Evolutionary conservation across 2,888 invertebrate genomes (phyloP), one percentile per base, ranked within the genome.

Genomic region (Diplazon laetatorius): DNA sequence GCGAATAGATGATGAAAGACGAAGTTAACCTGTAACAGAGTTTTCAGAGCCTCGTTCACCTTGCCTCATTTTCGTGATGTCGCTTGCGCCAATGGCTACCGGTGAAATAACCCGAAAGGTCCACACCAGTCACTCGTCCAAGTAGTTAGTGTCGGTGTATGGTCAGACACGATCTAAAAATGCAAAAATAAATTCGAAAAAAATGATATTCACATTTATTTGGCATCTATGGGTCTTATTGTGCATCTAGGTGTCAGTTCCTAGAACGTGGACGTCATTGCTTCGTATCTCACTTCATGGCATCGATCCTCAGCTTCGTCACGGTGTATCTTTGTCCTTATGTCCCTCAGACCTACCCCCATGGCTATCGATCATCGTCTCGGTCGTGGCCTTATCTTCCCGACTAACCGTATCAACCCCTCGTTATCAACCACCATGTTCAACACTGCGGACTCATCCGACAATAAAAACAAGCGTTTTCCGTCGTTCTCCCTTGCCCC

Each of bases 191-290:
- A 78, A 65, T 18, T n/a, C n/a, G n/a, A n/a, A n/a, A n/a, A n/a
- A n/a, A n/a, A n/a, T n/a, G n/a, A n/a, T n/a, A n/a, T n/a, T n/a
- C n/a, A n/a, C n/a, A n/a, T n/a, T n/a, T n/a, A n/a, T n/a, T n/a
- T n/a, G n/a, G n/a, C n/a, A n/a, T n/a, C n/a, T n/a, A n/a, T 65
- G 50, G 63, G 37, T 50, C 68, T 78, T 69, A 78, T 73, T 69
- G 73, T 44, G 35, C 44, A 46, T n/a, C n/a, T n/a, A n/a, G n/a
- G n/a, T n/a, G n/a, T n/a, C n/a, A n/a, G n/a, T n/a, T n/a, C n/a
- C n/a, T n/a, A n/a, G n/a, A n/a, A n/a, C n/a, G n/a, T n/a, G n/a
- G n/a, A 66, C 57, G 73, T 63, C 59, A 22, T 57, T 46, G 25
- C 22, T 20, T 65, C 9, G 5, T 37, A 1, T 55, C 30, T 55